These are phyloP conservation scores for Scolopax bukidnonensis DNA, from an alignment of 2,797 vertebrate genomes.

Conservation along the genomic window DNA sequence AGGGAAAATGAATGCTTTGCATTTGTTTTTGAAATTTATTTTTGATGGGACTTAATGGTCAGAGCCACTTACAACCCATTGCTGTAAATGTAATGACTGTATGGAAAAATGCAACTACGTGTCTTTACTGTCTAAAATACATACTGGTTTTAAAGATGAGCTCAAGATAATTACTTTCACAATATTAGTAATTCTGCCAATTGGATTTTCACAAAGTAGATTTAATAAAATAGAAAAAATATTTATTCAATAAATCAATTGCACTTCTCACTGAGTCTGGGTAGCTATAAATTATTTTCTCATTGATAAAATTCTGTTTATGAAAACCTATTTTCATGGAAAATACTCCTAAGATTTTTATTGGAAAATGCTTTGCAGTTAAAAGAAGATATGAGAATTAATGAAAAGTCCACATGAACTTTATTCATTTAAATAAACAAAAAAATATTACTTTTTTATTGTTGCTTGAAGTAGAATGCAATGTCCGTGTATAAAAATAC, in stretches of 20 bases:
- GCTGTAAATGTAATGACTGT: conserved; percentile 9
- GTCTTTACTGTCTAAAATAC: background rate
- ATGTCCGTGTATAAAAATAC: background rate
- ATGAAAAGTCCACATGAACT: background rate
- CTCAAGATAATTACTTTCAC: conserved; percentile 31
- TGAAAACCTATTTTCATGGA: conserved; percentile 27
- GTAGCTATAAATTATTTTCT: conserved; percentile 17
- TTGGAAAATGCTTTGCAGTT: conserved; percentile 26
- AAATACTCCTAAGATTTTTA: background rate
- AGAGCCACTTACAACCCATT: background rate
- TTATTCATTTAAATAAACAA: background rate
- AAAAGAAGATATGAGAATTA: background rate
- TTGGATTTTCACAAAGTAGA: conserved; percentile 34
- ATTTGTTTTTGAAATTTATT: background rate
- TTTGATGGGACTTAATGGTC: conserved; percentile 42
- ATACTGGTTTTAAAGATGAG: conserved; percentile 28
- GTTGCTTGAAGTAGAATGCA: background rate
- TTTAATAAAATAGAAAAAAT: conserved; percentile 42
- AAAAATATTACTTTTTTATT: background rate
- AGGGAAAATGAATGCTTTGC: background rate
- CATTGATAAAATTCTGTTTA: conserved; percentile 47
- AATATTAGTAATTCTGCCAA: conserved; percentile 51
- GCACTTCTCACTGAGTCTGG: background rate
- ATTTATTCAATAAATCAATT: conserved; percentile 47
- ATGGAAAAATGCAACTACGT: background rate